phyloP scores from a whole-genome alignment of 2,797 vertebrate genomes.

The Falco biarmicus region DNA sequence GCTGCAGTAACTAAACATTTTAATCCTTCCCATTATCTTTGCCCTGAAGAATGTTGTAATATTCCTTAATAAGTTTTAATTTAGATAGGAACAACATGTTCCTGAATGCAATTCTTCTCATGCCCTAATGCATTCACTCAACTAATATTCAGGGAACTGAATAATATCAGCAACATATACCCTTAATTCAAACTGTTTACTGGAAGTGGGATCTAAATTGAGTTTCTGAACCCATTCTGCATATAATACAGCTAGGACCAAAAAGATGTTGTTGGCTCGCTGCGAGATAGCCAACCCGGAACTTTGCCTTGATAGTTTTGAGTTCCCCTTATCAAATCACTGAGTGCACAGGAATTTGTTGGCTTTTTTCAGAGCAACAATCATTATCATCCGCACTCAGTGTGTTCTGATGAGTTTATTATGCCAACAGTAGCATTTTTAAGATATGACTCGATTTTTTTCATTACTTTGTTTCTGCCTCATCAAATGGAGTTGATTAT shows the following conservation, averaged over 20 bases:
- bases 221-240: background rate
- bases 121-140: background rate
- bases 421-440: background rate
- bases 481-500: background rate
- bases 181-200: background rate
- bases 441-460: background rate
- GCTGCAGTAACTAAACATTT: background rate
- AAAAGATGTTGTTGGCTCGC: background rate
- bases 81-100: background rate
- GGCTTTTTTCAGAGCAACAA: background rate
- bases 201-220: background rate
- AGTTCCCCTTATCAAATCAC: background rate
- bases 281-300: background rate
- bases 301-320: background rate
- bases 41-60: background rate
- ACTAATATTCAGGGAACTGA: background rate
- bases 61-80: background rate
- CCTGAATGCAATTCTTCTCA: background rate
- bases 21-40: background rate
- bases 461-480: background rate
- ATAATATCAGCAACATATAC: background rate
- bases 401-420: background rate
- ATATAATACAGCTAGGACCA: background rate
- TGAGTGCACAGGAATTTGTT: background rate
- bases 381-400: background rate